phyloP scores from a whole-genome alignment of 1,140 invertebrate species.

The Heliothis virescens region DNA sequence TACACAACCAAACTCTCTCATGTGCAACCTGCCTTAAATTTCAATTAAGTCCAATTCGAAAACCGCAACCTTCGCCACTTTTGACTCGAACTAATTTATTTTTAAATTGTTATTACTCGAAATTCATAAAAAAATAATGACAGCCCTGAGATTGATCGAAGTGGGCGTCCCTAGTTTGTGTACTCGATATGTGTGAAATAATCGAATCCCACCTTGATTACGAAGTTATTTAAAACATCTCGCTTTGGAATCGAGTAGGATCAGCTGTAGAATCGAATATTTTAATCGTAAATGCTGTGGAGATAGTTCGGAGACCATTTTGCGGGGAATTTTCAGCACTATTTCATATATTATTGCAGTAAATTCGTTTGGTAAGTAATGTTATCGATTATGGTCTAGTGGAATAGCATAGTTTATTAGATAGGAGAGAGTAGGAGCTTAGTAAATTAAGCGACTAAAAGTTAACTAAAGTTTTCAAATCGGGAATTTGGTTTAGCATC shows the following conservation, averaged over 20 bases:
- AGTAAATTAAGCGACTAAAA: no score
- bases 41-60: conserved; percentile 2
- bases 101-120: conserved; percentile 30
- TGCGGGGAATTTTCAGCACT: no score
- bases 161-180: conserved; percentile 24
- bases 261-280: not conserved
- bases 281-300: no score
- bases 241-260: not conserved
- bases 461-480: no score
- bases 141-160: conserved; percentile 36
- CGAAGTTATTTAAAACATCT: conserved; percentile 12
- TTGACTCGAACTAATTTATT: conserved; percentile 18
- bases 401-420: no score
- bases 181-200: conserved; percentile 28
- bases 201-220: conserved; percentile 21
- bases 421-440: no score
- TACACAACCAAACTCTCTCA: not conserved
- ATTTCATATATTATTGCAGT: no score
- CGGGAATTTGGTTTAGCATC: no score
- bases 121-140: conserved; percentile 28
- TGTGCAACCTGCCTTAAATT: conserved; percentile 6
- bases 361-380: no score
- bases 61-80: conserved; percentile 18
- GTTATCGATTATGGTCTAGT: no score
- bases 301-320: no score